A percentile compares a stretch with the other conserved stretches of the same genome.
Evolutionary conservation across 30 jellyfish, hydroid and myxozoan species (phyloP).

Genomic region (Hydractinia echinata): DNA sequence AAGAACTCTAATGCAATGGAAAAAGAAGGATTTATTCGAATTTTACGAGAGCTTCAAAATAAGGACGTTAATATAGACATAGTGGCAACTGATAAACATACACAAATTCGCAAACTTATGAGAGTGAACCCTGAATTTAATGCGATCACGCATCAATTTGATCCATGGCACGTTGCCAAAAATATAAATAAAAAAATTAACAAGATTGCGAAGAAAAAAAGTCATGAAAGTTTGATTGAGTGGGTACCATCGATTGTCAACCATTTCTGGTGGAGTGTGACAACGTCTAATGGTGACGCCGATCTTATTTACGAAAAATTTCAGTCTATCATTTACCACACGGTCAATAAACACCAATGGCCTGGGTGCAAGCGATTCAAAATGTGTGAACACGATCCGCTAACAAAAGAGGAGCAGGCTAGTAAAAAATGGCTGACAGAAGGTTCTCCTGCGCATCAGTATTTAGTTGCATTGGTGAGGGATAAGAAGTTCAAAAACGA

Average conservation of each 20-base stretch:
- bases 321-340: background rate
- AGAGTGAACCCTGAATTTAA: background rate
- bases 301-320: background rate
- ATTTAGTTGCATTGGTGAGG: background rate
- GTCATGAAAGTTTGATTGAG: background rate
- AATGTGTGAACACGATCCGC: background rate
- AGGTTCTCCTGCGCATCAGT: background rate
- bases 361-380: background rate
- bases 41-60: background rate
- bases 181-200: background rate
- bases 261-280: constrained; percentile 13
- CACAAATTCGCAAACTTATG: background rate
- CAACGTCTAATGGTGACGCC: background rate
- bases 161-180: constrained; percentile 9
- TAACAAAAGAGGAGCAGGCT: background rate
- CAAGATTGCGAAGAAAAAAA: background rate
- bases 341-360: constrained; percentile 14
- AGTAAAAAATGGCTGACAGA: background rate
- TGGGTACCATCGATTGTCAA: constrained; percentile 17
- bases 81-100: background rate
- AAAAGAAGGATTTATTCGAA: background rate
- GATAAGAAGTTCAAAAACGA: background rate
- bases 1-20: constrained; percentile 8
- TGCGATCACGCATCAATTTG: background rate
- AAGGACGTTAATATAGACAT: background rate